Percentiles rank a stretch among this genome's conserved stretches.
Conservation (phyloP, 23 tunicate species). For the Ascidia mentula region DNA sequence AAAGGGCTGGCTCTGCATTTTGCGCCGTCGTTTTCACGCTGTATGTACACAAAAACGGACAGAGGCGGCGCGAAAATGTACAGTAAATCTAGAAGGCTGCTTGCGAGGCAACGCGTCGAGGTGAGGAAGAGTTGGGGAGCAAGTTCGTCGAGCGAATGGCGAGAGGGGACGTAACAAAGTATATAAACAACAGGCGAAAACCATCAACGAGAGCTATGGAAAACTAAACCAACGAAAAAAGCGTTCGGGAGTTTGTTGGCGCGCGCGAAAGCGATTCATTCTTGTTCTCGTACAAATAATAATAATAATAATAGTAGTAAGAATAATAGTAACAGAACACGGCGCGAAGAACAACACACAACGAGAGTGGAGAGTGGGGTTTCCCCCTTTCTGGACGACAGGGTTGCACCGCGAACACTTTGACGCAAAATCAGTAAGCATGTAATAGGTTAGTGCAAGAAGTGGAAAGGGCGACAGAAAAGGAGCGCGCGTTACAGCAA, state of each 20-base stretch:
- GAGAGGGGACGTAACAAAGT: no score
- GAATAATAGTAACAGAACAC: background rate
- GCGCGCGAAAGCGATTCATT: background rate
- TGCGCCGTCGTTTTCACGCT: background rate
- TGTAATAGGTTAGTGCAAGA: constrained; percentile 7
- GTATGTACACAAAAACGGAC: background rate
- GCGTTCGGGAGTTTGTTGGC: background rate
- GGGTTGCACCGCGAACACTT: background rate
- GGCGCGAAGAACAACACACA: background rate
- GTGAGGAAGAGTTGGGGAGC: no score
- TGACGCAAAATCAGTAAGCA: background rate
- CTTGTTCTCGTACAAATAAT: constrained; percentile 12
- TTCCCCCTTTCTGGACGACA: background rate
- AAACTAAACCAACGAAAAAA: background rate
- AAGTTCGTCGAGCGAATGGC: background rate
- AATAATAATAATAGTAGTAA: background rate
- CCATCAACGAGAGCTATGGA: background rate
- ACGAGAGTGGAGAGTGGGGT: background rate
- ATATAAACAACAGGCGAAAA: no score
- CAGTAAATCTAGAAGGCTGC: background rate
- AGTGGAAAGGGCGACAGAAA: no score
- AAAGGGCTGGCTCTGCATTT: no score
- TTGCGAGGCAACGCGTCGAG: background rate
- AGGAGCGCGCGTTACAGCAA: no score
- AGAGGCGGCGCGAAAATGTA: constrained; percentile 1